phyloP scores from a whole-genome alignment of 2,797 vertebrate species.

The Eleutherodactylus coqui region DNA sequence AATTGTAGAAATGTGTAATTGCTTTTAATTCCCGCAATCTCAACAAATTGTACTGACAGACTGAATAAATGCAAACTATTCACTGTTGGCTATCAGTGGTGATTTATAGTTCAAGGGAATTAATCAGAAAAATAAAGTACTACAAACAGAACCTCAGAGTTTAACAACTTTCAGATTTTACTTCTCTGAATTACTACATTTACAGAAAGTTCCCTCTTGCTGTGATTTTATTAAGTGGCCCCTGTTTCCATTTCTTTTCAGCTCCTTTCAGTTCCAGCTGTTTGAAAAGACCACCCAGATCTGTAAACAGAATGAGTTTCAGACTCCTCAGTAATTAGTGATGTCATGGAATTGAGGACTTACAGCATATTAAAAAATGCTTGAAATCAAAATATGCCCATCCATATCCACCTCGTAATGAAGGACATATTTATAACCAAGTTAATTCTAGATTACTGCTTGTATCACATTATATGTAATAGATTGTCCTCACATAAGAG shows the following conservation, averaged over 20 bases:
- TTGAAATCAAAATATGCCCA: constrained; percentile 30
- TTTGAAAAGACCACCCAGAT: constrained; percentile 54
- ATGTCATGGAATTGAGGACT: constrained; percentile 40
- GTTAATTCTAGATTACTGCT: background rate
- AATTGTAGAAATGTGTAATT: background rate
- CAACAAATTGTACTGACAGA: background rate
- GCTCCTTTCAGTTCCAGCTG: constrained; percentile 38
- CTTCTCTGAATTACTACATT: constrained; percentile 30
- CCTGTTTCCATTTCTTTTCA: constrained; percentile 37
- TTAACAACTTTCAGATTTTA: constrained; percentile 34
- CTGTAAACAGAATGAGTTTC: constrained; percentile 39
- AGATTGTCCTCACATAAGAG: background rate
- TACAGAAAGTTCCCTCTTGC: constrained; percentile 14
- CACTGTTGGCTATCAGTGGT: background rate
- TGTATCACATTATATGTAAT: background rate
- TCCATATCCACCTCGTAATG: background rate
- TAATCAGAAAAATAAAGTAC: background rate
- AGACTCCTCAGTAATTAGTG: constrained; percentile 43
- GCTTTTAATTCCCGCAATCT: constrained; percentile 1
- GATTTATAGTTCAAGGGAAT: background rate
- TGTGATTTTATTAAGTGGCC: constrained; percentile 46
- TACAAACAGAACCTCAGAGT: constrained; percentile 3
- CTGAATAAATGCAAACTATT: background rate
- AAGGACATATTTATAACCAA: background rate
- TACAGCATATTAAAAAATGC: constrained; percentile 19